Base-by-base conservation (phyloP, 2,888 invertebrate genomes). In the Drosophila buzzatii region DNA sequence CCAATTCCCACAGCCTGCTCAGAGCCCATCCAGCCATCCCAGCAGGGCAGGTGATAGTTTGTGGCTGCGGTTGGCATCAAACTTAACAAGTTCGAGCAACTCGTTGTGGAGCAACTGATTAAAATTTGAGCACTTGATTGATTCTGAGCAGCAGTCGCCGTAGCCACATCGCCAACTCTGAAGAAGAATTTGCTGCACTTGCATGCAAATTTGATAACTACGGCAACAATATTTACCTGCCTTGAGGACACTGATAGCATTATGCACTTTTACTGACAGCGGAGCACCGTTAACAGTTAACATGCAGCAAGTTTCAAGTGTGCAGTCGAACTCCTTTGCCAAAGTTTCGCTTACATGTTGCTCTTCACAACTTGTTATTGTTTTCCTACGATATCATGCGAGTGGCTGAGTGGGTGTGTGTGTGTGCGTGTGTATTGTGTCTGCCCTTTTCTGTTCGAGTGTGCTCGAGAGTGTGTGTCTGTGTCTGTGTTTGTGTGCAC, bases 81-180 rank as follows among this genome's bases (percentile, higher is more conserved):
- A 82, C 64, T 85, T 74, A 70, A 74, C 64, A 69, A 89, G 89
- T 75, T 75, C 55, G 62, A 69, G 77, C 68, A 82, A 65, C 69
- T 79, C 66, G 76, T 82, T 88, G 82, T 82, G 68, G 58, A 55
- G 56, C 73, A 73, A 73, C 70, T 89, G 87, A 86, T 84, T 89
- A 81, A 86, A 85, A 89, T 79, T 86, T 74, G 70, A 83, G 76
- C 89, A 79, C 84, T 83, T 86, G 70, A 86, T 86, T 89, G 89
- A 89, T 76, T 79, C 67, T 71, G 86, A 77, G 75, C 27, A 49
- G 49, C 6, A 49, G 78, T 51, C 70, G 73, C 58, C 49, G 64
- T 37, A 65, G 62, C n/a, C 14, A 16, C 42, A 23, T 10, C 23
- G 35, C 33, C 27, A 42, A 14, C 31, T 39, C 60, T 20, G 47